These are phyloP conservation scores for Osmerus eperlanus DNA, from an alignment of 2,113 vertebrate genomes.

Conservation along the genomic window DNA sequence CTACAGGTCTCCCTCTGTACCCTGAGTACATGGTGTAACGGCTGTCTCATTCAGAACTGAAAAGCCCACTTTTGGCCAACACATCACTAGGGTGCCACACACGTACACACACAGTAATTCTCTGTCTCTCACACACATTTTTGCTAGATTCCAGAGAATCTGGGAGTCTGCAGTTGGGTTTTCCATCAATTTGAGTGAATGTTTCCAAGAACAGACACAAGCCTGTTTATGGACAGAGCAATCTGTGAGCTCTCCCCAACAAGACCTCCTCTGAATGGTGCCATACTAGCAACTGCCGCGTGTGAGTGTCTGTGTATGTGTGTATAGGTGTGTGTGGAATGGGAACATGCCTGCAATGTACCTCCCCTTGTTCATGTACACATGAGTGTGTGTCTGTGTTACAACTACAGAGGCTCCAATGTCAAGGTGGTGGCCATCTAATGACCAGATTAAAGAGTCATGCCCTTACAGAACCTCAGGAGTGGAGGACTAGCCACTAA, in stretches of 20 bases:
- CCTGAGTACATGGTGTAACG: constrained; percentile 26
- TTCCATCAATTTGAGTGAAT: constrained; percentile 34
- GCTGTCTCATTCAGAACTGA: constrained; percentile 16
- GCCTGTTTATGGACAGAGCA: constrained; percentile 31
- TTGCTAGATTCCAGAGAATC: constrained; percentile 33
- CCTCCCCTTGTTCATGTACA: not conserved
- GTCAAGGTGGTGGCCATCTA: constrained; percentile 28
- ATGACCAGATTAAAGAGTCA: constrained; percentile 21
- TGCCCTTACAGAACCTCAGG: not conserved
- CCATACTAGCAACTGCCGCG: constrained; percentile 3
- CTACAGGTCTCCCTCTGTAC: too few species aligned
- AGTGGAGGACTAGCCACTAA: not conserved
- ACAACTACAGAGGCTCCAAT: constrained; percentile 15
- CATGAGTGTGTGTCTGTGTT: constrained; percentile 3
- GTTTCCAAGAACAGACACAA: constrained; percentile 30
- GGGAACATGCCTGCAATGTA: not conserved
- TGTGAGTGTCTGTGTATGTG: not conserved
- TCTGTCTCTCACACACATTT: constrained; percentile 5
- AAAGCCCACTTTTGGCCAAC: constrained; percentile 1
- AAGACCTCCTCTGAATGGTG: constrained; percentile 9
- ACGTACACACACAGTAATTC: not conserved
- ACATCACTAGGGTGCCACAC: not conserved
- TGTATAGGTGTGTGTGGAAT: constrained; percentile 7
- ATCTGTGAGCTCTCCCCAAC: constrained; percentile 26
- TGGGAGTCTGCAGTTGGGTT: constrained; percentile 15